phyloP scores from a whole-genome alignment of 2,797 vertebrate species.

The Anguilla anguilla region DNA sequence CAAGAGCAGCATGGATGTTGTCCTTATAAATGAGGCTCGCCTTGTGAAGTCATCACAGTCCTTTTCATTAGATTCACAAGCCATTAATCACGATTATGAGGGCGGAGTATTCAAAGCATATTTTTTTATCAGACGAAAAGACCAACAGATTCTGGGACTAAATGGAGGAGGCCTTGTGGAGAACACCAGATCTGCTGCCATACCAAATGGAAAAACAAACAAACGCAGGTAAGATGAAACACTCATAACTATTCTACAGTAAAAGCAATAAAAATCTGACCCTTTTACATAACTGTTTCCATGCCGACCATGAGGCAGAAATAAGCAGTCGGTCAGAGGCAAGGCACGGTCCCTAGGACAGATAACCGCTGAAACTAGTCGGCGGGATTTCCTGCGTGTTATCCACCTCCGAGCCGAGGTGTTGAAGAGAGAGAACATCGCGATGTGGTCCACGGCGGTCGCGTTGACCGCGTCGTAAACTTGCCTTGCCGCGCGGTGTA shows the following conservation, averaged over 20 bases:
- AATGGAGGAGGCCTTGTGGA: not conserved
- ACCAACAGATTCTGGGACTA: not conserved
- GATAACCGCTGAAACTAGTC: constrained; percentile 46
- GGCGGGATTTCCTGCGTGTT: constrained; percentile 48
- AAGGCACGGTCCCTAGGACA: not conserved
- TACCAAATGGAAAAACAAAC: not conserved
- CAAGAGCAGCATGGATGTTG: not conserved
- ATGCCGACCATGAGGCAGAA: not conserved
- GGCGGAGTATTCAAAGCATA: not conserved
- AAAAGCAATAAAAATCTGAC: not conserved
- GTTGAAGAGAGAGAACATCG: constrained; percentile 44
- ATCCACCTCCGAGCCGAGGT: constrained; percentile 49
- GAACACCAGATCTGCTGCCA: not conserved
- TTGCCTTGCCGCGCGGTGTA: constrained; percentile 95
- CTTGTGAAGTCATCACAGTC: not conserved
- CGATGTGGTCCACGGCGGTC: constrained; percentile 32
- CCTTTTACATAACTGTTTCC: not conserved
- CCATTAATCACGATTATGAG: not conserved
- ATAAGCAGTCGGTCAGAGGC: not conserved
- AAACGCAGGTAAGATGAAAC: not conserved
- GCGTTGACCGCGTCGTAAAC: constrained; percentile 32
- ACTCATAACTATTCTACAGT: not conserved
- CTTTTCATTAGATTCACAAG: not conserved
- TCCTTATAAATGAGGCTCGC: not conserved
- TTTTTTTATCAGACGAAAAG: not conserved